Percentiles rank a stretch among this genome's conserved stretches.
Evolutionary conservation across 2,797 vertebrate genomes (phyloP).

Genomic region (Ctenopoma kingsleyae): DNA sequence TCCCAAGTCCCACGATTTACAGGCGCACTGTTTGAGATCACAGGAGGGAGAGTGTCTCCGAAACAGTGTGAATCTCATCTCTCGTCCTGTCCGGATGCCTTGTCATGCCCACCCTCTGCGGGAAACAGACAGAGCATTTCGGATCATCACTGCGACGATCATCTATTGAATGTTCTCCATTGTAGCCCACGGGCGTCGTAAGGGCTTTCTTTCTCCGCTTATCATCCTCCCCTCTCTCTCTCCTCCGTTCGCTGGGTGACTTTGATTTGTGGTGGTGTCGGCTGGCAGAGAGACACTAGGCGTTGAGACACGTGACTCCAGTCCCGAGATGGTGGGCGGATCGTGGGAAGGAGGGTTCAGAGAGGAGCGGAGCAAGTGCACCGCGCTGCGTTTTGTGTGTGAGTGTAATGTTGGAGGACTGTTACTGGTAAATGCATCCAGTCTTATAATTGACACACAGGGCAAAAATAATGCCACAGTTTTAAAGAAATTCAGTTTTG

Average conservation of each 20-base stretch:
- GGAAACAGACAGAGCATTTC: slow-evolving; percentile 14
- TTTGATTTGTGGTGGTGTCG: slow-evolving; percentile 77
- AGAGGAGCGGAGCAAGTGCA: slow-evolving; percentile 75
- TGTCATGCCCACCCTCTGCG: slow-evolving; percentile 36
- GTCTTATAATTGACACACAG: slow-evolving; percentile 67
- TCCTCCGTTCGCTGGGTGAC: slow-evolving; percentile 69
- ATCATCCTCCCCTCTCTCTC: slow-evolving; percentile 45
- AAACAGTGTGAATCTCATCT: slow-evolving; percentile 62
- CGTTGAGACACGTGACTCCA: slow-evolving; percentile 81
- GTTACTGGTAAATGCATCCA: slow-evolving; percentile 37
- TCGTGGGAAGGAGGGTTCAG: slow-evolving; percentile 76
- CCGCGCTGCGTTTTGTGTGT: slow-evolving; percentile 44
- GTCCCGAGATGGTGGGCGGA: slow-evolving; percentile 80
- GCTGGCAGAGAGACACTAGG: slow-evolving; percentile 71
- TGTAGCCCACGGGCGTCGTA: slow-evolving; percentile 21
- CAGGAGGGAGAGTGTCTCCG: slow-evolving; percentile 42
- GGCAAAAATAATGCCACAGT: slow-evolving; percentile 47
- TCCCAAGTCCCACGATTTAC: slow-evolving; percentile 52
- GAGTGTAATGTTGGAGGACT: slow-evolving; percentile 17
- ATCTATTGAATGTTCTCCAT: slow-evolving; percentile 20
- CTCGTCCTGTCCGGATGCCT: slow-evolving; percentile 43
- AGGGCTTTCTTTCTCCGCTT: slow-evolving; percentile 34
- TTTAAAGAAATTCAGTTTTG: slow-evolving; percentile 44
- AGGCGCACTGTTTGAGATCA: slow-evolving; percentile 59
- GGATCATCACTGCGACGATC: slow-evolving; percentile 9